phyloP scores from a whole-genome alignment of 2,888 invertebrate species.

The Aleiodes testaceus region DNA sequence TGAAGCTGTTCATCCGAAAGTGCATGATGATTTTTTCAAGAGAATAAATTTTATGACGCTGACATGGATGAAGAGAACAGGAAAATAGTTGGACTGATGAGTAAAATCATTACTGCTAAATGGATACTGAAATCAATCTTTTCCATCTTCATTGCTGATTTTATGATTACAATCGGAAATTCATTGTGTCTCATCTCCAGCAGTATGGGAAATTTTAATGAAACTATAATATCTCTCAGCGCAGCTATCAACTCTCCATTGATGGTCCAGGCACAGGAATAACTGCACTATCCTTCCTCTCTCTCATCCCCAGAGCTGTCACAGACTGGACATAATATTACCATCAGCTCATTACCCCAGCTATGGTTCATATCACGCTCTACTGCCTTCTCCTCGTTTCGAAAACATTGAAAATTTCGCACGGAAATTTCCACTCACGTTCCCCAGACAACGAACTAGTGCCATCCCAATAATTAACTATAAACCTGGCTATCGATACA shows the following conservation, averaged over 20 bases:
- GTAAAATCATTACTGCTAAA: too few species aligned
- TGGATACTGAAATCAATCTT: too few species aligned
- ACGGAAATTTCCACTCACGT: conserved; percentile 31
- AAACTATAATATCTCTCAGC: conserved; percentile 56
- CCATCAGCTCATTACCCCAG: conserved; percentile 59
- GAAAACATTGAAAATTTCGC: conserved; percentile 57
- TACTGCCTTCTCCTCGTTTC: conserved; percentile 52
- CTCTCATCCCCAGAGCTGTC: conserved; percentile 36
- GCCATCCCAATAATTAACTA: conserved; percentile 37
- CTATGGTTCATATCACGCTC: conserved; percentile 58
- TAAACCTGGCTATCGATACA: conserved; percentile 37
- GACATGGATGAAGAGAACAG: too few species aligned
- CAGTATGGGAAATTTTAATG: conserved; percentile 49
- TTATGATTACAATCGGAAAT: too few species aligned
- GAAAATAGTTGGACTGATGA: too few species aligned
- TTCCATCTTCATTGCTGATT: neutral
- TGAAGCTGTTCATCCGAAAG: neutral
- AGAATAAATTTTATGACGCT: too few species aligned
- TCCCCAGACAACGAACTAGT: conserved; percentile 20
- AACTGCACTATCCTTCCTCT: neutral
- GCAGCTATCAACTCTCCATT: conserved; percentile 58
- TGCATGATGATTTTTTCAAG: too few species aligned
- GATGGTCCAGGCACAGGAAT: conserved; percentile 31
- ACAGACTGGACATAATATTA: conserved; percentile 56
- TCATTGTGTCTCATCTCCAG: conserved; percentile 11